Conservation (phyloP, 2,888 invertebrate species). For the Onchidella celtica region DNA sequence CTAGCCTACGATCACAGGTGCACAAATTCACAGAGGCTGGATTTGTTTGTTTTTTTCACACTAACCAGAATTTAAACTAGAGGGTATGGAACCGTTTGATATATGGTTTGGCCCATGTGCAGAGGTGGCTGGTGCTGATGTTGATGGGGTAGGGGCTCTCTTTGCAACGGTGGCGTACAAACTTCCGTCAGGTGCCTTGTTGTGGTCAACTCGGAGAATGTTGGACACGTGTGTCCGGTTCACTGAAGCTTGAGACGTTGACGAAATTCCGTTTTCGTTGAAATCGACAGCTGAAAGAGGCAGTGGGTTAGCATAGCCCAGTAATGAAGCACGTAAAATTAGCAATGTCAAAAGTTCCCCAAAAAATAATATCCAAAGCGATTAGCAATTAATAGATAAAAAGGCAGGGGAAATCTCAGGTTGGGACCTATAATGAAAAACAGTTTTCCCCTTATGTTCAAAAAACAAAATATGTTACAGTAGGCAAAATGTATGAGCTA, state of each 20-base stretch:
- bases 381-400: no score
- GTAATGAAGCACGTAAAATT: no score
- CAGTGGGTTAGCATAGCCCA: neutral
- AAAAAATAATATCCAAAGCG: no score
- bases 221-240: slow-evolving; percentile 37
- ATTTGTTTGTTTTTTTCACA: no score
- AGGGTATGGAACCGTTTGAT: slow-evolving; percentile 84
- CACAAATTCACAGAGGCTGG: no score
- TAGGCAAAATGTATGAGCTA: no score
- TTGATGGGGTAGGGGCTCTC: slow-evolving; percentile 60
- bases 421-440: no score
- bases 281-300: slow-evolving; percentile 62
- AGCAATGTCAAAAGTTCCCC: no score
- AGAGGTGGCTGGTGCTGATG: slow-evolving; percentile 38
- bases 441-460: no score
- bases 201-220: slow-evolving; percentile 50
- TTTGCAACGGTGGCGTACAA: slow-evolving; percentile 87
- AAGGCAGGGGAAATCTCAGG: no score
- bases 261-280: slow-evolving; percentile 65
- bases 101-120: slow-evolving; percentile 64
- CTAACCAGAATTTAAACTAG: slow-evolving; percentile 95
- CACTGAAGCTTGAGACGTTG: slow-evolving; percentile 44
- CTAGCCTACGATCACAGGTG: no score
- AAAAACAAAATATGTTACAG: no score
- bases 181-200: slow-evolving; percentile 86